Evolutionary conservation across 1,140 invertebrate species (phyloP), one percentile per base, ranked within the genome.

Genomic region (Hyposmocoma kahamanoa): DNA sequence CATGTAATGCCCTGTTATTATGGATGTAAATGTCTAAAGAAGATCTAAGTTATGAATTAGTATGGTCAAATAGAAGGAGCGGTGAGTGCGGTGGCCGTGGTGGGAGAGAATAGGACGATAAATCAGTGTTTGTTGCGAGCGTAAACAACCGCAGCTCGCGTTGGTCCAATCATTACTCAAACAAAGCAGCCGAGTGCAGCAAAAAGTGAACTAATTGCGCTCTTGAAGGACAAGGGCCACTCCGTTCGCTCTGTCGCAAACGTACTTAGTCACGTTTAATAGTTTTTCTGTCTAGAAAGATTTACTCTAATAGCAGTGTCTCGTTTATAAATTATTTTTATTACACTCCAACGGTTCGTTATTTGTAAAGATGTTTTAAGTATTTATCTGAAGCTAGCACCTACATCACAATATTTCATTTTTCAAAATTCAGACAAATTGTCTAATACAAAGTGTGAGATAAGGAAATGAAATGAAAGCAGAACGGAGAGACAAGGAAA

Each of bases 121-220:
- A 81, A 82, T 82, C 72, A 77, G 67, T 58, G 59, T 80, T 77
- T 80, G 66, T 72, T 62, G 61, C 56, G 54, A 67, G 53, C 67
- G 61, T 72, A 81, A 79, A 80, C 71, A 76, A 73, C 67, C 66
- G 41, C 75, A 67, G 57, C 46, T 58, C 46, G 51, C 53, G 50
- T 54, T 69, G 47, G 48, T 63, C 62, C 66, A 79, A 78, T 80
- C 77, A 80, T 83, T 81, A 83, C 72, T 84, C 72, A 81, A n/a
- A n/a, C n/a, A n/a, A 74, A 83, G 77, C 68, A 78, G 65, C 71
- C 51, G 47, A 77, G 59, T 75, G 71, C 77, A 74, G 65, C 69
- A 81, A 84, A 84, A 84, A 81, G 66, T 57, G 59, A 53, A 76
- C 81, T 84, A 84, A 84, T 81, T 84, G 75, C 72, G 62, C 57